Percentiles rank a stretch among this genome's conserved stretches.
Conservation (phyloP, 2,888 invertebrate species). For the Ferdinandea cuprea region DNA sequence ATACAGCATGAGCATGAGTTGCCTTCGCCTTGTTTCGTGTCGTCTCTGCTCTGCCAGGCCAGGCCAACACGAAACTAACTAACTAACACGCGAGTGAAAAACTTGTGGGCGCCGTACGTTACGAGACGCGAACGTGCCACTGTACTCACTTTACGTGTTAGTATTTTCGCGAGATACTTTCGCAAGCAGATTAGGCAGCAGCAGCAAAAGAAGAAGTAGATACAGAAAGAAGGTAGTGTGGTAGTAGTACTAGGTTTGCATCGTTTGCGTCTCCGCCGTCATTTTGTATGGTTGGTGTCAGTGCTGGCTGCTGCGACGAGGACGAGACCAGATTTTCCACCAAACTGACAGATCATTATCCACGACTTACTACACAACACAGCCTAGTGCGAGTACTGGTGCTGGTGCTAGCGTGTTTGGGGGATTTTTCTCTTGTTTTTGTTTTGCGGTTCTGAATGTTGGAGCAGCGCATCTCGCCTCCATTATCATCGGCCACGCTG, state of each 20-base stretch:
- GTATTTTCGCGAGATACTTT: conserved; percentile 73
- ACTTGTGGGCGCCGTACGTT: conserved; percentile 72
- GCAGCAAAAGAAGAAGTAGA: conserved; percentile 14
- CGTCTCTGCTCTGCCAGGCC: conserved; percentile 1
- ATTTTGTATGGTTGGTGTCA: conserved; percentile 20
- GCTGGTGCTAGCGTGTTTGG: conserved; percentile 36
- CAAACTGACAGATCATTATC: conserved; percentile 74
- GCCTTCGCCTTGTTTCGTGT: background rate
- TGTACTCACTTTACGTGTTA: conserved; percentile 73
- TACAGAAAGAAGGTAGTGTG: conserved; percentile 5
- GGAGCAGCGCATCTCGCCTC: conserved; percentile 67
- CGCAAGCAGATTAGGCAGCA: conserved; percentile 59
- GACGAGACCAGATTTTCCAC: conserved; percentile 71
- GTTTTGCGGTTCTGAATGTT: conserved; percentile 61
- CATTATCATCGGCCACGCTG: conserved; percentile 66
- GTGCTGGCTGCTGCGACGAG: conserved; percentile 60
- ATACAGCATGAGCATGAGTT: conserved; percentile 23
- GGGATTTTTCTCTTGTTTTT: conserved; percentile 49
- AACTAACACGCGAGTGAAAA: conserved; percentile 63
- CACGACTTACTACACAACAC: conserved; percentile 57
- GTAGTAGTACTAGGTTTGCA: conserved; percentile 38
- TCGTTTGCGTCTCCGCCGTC: conserved; percentile 30
- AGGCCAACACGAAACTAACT: conserved; percentile 26
- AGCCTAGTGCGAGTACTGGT: conserved; percentile 26
- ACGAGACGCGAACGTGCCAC: conserved; percentile 73